Evolutionary conservation across 2,888 invertebrate genomes (phyloP).

Genomic region (Onthophagus sagittarius): DNA sequence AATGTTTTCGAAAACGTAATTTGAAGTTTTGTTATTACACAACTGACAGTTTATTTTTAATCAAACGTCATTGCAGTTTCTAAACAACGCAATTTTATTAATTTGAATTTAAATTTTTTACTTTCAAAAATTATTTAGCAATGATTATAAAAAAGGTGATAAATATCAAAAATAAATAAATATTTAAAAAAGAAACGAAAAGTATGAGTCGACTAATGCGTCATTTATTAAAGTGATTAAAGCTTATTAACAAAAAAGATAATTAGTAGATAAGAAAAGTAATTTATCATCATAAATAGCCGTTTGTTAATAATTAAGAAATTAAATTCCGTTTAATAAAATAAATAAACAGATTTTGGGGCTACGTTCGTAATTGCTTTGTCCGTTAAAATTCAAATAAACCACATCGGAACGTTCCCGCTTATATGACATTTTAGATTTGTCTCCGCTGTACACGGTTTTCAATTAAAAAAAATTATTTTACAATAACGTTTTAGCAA

Average conservation of each 20-base stretch:
- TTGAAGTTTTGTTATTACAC: conserved; percentile 6
- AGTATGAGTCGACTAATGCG: too few species aligned
- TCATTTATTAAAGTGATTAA: neutral
- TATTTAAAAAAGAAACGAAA: too few species aligned
- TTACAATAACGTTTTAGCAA: conserved; percentile 22
- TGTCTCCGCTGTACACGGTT: conserved; percentile 15
- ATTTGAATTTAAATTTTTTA: neutral
- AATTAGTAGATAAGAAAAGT: neutral
- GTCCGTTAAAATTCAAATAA: conserved; percentile 15
- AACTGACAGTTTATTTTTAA: conserved; percentile 3
- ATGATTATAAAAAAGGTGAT: too few species aligned
- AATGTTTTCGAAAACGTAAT: neutral
- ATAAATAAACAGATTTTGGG: neutral
- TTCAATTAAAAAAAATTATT: conserved; percentile 22
- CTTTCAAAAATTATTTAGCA: neutral
- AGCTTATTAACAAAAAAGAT: neutral
- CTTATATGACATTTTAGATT: conserved; percentile 23
- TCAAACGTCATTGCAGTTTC: neutral
- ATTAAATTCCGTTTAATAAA: neutral
- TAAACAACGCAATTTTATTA: conserved; percentile 5
- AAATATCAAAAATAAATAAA: too few species aligned
- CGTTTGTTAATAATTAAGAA: too few species aligned
- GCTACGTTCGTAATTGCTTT: neutral
- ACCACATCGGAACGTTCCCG: conserved; percentile 18
- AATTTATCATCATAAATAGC: neutral